These are phyloP conservation scores for Campylomormyrus tamandua DNA, from an alignment of 2,113 vertebrate genomes.

Conservation along the genomic window DNA sequence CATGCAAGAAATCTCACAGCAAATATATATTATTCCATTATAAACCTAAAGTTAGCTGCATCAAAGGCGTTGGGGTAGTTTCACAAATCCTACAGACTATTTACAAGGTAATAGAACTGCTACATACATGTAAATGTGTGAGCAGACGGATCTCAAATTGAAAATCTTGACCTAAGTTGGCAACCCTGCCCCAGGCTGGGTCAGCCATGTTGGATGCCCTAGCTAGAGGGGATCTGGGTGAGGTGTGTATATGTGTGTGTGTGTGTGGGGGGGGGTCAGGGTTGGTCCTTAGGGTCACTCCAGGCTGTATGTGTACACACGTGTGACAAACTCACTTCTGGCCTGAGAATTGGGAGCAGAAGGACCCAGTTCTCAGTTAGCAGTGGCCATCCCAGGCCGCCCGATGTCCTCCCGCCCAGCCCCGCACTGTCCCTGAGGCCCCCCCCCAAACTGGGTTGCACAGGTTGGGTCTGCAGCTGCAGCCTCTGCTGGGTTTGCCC, in stretches of 20 bases:
- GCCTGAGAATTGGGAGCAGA: conserved; percentile 3
- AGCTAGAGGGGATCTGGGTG: not conserved
- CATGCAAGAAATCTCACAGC: not conserved
- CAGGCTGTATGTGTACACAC: not conserved
- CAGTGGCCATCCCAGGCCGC: conserved; percentile 2
- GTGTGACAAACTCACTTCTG: conserved; percentile 26
- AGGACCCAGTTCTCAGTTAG: conserved; percentile 13
- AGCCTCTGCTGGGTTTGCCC: conserved; percentile 17
- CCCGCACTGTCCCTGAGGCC: conserved; percentile 24
- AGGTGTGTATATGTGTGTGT: not conserved
- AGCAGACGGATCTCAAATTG: not conserved
- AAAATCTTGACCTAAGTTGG: not conserved
- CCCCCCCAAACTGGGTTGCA: conserved; percentile 32
- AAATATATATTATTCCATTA: not conserved
- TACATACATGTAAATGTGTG: not conserved
- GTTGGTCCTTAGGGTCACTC: not conserved
- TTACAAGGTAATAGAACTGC: not conserved
- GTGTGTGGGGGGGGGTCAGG: no score
- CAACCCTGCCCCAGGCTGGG: not conserved
- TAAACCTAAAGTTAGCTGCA: not conserved
- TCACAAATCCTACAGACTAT: not conserved
- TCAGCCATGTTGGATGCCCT: not conserved
- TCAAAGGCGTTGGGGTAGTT: not conserved
- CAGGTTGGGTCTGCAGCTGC: conserved; percentile 42
- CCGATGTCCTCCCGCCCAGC: conserved; percentile 8